Percentiles rank a stretch among this genome's conserved stretches.
phyloP scores from a whole-genome alignment of 1,140 invertebrate genomes.

The Medauroidea extradentata region DNA sequence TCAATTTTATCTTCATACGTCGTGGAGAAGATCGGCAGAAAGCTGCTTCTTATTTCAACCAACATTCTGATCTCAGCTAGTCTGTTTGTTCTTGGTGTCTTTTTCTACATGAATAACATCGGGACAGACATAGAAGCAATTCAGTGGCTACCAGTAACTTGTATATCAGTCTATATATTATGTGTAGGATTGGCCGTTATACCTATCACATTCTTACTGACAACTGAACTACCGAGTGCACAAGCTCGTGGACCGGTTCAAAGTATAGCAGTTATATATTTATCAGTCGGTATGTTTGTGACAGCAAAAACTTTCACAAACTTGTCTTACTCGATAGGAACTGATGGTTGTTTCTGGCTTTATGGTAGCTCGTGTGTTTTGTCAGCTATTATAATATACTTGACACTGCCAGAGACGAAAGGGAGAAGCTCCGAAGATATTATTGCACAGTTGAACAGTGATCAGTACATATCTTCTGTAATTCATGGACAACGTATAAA shows the following conservation, averaged over 20 bases:
- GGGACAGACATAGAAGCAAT: too few species aligned
- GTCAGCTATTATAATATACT: neutral
- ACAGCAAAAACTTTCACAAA: conserved; percentile 14
- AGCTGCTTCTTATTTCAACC: too few species aligned
- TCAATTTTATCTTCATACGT: too few species aligned
- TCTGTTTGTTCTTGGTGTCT: conserved; percentile 4
- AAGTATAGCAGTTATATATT: conserved; percentile 1
- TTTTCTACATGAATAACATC: conserved; percentile 6
- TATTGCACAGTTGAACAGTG: neutral
- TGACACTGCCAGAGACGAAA: conserved; percentile 18
- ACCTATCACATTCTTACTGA: conserved; percentile 11
- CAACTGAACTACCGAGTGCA: conserved; percentile 15
- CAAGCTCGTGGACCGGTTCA: conserved; percentile 8
- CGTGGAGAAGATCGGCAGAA: too few species aligned
- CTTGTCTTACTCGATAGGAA: conserved; percentile 1
- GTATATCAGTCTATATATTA: neutral
- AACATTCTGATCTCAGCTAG: neutral
- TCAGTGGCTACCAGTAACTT: too few species aligned
- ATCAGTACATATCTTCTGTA: too few species aligned
- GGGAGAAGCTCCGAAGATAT: conserved; percentile 14
- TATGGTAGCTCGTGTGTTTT: conserved; percentile 12
- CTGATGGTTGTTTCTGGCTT: conserved; percentile 17
- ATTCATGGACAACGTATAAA: too few species aligned
- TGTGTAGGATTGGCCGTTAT: conserved; percentile 3
- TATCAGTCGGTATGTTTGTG: conserved; percentile 3